These are phyloP conservation scores for Crossocerus cetratus DNA, from an alignment of 2,888 invertebrate species.

Conservation along the genomic window DNA sequence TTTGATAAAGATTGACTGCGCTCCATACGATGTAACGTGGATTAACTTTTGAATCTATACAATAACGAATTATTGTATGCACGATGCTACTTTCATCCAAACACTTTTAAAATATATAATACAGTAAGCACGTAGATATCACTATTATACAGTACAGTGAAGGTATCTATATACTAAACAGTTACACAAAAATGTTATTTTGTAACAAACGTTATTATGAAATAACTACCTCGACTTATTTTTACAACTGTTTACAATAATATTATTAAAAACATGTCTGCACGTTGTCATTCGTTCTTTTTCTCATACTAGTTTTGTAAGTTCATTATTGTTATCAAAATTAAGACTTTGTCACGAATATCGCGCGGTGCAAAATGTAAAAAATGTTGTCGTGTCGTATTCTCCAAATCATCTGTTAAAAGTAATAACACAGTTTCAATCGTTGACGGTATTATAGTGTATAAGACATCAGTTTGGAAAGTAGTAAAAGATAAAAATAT, in stretches of 20 bases:
- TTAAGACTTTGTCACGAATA: constrained; percentile 49
- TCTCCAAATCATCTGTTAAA: constrained; percentile 49
- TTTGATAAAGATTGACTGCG: constrained; percentile 68
- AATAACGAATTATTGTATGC: constrained; percentile 65
- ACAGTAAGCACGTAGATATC: constrained; percentile 74
- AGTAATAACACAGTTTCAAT: constrained; percentile 52
- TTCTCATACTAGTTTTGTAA: constrained; percentile 41
- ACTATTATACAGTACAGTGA: constrained; percentile 72
- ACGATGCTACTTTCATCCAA: constrained; percentile 62
- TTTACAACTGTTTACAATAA: constrained; percentile 71
- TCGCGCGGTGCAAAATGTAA: constrained; percentile 46
- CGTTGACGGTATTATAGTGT: constrained; percentile 41
- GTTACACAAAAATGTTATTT: constrained; percentile 70
- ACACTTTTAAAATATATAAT: constrained; percentile 72
- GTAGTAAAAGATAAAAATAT: constrained; percentile 35
- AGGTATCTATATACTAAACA: constrained; percentile 68
- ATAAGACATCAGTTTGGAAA: constrained; percentile 27
- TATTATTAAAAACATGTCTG: constrained; percentile 62
- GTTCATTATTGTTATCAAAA: constrained; percentile 48
- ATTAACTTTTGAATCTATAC: constrained; percentile 65
- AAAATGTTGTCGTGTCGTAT: constrained; percentile 29
- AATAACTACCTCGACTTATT: constrained; percentile 65
- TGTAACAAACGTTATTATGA: constrained; percentile 69
- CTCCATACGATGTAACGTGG: constrained; percentile 54
- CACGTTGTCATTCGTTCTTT: constrained; percentile 53